These are phyloP conservation scores for Elymnias hypermnestra DNA, from an alignment of 1,140 invertebrate genomes.

Conservation along the genomic window DNA sequence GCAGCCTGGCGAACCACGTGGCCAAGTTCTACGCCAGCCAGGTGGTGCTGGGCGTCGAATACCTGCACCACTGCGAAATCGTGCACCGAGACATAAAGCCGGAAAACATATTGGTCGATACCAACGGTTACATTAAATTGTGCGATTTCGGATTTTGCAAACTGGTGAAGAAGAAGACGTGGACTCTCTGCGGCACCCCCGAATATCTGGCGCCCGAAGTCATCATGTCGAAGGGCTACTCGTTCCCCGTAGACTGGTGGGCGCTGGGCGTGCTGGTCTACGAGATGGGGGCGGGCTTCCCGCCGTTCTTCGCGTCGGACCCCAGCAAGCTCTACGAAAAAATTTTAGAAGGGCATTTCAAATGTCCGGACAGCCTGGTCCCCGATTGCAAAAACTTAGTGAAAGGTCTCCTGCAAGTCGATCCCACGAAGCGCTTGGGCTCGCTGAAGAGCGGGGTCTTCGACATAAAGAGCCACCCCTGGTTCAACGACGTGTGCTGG, in stretches of 20 bases:
- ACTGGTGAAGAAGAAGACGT: constrained; percentile 89
- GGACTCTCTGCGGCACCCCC: constrained; percentile 97
- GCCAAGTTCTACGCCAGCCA: constrained; percentile 95
- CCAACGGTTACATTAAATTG: constrained; percentile 88
- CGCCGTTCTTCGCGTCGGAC: constrained; percentile 89
- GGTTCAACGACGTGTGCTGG: constrained; percentile 90
- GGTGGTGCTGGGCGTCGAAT: constrained; percentile 95
- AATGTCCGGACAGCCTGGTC: constrained; percentile 81
- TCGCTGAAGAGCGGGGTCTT: constrained; percentile 88
- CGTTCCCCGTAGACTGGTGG: constrained; percentile 98
- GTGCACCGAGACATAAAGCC: constrained; percentile 97
- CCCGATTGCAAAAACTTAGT: constrained; percentile 90
- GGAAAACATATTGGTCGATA: constrained; percentile 96
- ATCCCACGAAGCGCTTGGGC: constrained; percentile 91
- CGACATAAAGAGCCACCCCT: constrained; percentile 81
- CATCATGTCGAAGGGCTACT: constrained; percentile 96
- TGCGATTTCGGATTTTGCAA: constrained; percentile 98
- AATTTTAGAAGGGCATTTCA: constrained; percentile 85
- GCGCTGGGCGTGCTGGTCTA: constrained; percentile 91
- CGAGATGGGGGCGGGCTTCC: constrained; percentile 88
- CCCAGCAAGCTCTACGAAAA: constrained; percentile 94
- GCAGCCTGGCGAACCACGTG: constrained; percentile 86
- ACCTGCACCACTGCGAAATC: constrained; percentile 93
- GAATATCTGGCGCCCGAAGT: constrained; percentile 98
- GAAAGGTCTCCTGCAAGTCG: constrained; percentile 87